Evolutionary conservation across 1,140 invertebrate genomes (phyloP), one percentile per base, ranked within the genome.

Genomic region (Penaeus vannamei): DNA sequence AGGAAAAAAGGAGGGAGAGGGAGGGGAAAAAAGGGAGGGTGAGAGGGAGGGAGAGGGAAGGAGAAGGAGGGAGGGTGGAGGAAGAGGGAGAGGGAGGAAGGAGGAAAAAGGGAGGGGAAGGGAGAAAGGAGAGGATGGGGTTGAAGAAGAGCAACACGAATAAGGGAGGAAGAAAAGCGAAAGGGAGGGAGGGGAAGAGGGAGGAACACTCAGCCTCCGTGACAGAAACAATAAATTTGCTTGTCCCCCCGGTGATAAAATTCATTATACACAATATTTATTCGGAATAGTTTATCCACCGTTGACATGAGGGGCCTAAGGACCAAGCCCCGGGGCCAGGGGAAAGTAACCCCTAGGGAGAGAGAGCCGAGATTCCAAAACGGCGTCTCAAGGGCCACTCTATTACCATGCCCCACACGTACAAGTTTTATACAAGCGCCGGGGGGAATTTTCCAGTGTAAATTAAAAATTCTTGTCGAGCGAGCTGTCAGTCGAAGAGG

Each of bases 201-300:
- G 17, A 10, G 14, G 7, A 12, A 12, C 12, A 5, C 53, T 1
- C 46, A 53, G 17, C 53, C 62, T 42, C 29, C 66, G 36, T 85
- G 84, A 72, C 32, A 85, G 84, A 72, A 84, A 85, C 62, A 85
- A 85, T 85, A 72, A 85, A 85, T 83, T 83, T 20, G 42, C 81
- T 83, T 61, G 59, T 36, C 81, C 61, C 81, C 29, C 53, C n/a
- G 61, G 29, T 66, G 83, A 84, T 84, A 84, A 84, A 84, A 84
- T 84, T 84, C 83, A 84, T 84, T 84, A 84, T 84, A 29, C 83
- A 84, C 83, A 69, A 84, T 84, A 84, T 84, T 84, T 84, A 84
- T 84, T 66, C 83, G 29, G 53, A 84, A 84, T 84, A 84, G 83
- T 84, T 84, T 66, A 84, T 66, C 61, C 83, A 32, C 32, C 60